Evolutionary conservation across 2,888 invertebrate species (phyloP).

Genomic region (Heliconius ethilla): DNA sequence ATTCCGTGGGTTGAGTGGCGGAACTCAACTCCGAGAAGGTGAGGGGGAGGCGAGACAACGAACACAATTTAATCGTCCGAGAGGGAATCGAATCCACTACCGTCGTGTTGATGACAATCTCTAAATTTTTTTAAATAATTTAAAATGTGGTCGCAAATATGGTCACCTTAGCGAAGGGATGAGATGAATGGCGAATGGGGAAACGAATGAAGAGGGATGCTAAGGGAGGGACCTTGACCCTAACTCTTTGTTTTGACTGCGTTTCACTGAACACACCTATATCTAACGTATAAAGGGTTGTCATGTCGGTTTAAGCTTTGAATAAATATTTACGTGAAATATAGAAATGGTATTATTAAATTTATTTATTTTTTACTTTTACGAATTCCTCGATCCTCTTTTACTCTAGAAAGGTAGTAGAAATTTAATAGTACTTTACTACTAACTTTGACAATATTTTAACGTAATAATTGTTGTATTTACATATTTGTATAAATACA

Average conservation of each 20-base stretch:
- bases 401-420: too few species aligned
- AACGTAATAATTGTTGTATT: too few species aligned
- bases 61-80: too few species aligned
- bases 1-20: too few species aligned
- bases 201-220: conserved; percentile 23
- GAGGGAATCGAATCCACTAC: background rate
- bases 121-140: background rate
- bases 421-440: too few species aligned
- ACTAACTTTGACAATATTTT: too few species aligned
- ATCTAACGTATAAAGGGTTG: conserved; percentile 4
- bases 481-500: too few species aligned
- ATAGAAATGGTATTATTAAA: background rate
- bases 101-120: background rate
- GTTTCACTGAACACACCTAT: conserved; percentile 5
- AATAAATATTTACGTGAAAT: background rate
- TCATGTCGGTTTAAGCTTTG: background rate
- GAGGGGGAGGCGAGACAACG: too few species aligned
- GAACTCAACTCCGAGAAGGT: too few species aligned
- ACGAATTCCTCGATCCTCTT: too few species aligned
- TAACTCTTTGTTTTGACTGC: conserved; percentile 41
- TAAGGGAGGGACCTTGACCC: conserved; percentile 45
- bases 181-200: conserved; percentile 36
- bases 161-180: conserved; percentile 40
- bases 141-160: background rate
- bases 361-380: background rate